Base-by-base conservation (phyloP, 2,113 vertebrate species). In the Orthonyx spaldingii region DNA sequence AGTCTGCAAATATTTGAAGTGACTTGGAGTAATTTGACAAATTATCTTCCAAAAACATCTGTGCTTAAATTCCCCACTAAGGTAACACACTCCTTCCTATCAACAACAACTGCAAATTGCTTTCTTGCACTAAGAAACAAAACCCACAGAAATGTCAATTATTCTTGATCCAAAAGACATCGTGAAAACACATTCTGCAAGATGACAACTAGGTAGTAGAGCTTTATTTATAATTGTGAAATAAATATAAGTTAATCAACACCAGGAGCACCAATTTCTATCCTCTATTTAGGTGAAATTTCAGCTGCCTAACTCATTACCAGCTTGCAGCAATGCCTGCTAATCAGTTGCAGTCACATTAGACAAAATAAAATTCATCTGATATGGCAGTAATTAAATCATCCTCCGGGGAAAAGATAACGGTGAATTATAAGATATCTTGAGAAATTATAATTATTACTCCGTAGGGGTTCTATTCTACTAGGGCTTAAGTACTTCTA, bases 331-430 rank as follows among this genome's bases (percentile, higher is more conserved):
- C 70, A 91, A 68, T 55, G 85, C 83, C 85, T 84, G 79, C 79
- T 96, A 94, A 95, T 91, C 94, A 95, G 20, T 50, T 90, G 50
- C 52, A 90, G 83, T 83, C 57, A 57, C 42, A 83, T 97, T 94
- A 94, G 92, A 87, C 87, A 90, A 97, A 95, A 94, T 57, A 93
- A 92, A 96, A 94, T 68, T 88, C 79, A 91, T 91, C 26, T 0
- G 85, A 89, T 91, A 78, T 27, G 68, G 60, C 89, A 94, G 87
- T 96, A 97, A 97, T 97, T 97, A 97, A 97, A 93, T 96, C 93
- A 90, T 85, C 91, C 93, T 95, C 92, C 4, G 6, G 87, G 86
- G 79, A 93, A 96, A 81, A 96, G 84, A 95, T 87, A 96, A 94
- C 20, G 12, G 84, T 81, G 88, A 96, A 94, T 96, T 96, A 91